These are phyloP conservation scores for Meriones psammophilus DNA, from an alignment of 2,797 vertebrate species.

Conservation along the genomic window DNA sequence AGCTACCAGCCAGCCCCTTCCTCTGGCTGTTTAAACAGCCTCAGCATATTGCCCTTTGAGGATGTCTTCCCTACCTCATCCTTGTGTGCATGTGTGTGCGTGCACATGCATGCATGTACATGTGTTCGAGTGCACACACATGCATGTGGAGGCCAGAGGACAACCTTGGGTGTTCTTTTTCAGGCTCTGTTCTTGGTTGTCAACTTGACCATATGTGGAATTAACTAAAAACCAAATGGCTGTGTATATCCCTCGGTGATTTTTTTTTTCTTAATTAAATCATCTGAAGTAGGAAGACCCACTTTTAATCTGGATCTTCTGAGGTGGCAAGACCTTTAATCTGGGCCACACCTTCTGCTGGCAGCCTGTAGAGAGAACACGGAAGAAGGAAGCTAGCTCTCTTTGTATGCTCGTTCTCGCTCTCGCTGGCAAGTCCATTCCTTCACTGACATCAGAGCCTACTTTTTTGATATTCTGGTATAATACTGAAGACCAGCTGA, in stretches of 20 bases:
- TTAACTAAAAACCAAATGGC: neutral
- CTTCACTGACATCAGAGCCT: neutral
- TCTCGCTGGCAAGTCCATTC: neutral
- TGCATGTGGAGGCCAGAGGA: neutral
- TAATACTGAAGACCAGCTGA: neutral
- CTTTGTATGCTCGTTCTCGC: too few relatives aligned
- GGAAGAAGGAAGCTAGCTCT: neutral
- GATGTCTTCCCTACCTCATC: too few relatives aligned
- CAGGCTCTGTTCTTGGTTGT: neutral
- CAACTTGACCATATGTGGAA: neutral
- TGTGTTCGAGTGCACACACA: too few relatives aligned
- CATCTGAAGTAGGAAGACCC: too few relatives aligned
- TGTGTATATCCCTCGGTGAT: neutral
- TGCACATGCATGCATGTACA: neutral
- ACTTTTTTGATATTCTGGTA: neutral
- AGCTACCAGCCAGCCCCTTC: neutral
- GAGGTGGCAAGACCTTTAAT: neutral
- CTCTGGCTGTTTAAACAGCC: too few relatives aligned
- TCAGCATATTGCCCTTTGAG: neutral
- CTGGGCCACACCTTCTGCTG: neutral
- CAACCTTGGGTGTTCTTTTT: neutral
- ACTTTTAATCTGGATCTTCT: neutral
- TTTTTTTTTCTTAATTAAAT: neutral
- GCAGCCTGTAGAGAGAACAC: neutral
- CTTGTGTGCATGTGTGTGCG: neutral